Base-by-base conservation (phyloP, 2,113 vertebrate species). In the Callorhinus ursinus region DNA sequence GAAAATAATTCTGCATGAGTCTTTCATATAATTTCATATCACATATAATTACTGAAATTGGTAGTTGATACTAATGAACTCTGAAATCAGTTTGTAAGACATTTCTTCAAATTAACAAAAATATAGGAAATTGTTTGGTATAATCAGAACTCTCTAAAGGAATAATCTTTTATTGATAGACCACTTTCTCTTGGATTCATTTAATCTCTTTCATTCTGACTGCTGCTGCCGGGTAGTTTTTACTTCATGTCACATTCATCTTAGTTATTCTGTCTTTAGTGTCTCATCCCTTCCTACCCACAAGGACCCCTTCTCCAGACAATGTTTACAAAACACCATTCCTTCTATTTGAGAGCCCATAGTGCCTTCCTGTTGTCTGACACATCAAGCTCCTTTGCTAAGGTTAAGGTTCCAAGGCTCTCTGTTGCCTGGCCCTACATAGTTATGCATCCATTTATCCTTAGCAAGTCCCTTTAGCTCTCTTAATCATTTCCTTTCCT, bases 151-250 rank as follows among this genome's bases (percentile, higher is more conserved):
- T 8, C 7, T 7, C 36, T 14, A 36, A 61, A 82, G 9, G 39
- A 92, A 24, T 67, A 86, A 67, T 46, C 46, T 15, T 26, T 85
- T 86, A 51, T 18, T 82, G 72, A 69, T 63, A 67, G 63, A n/a
- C n/a, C 2, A 67, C 0, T 65, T 94, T 84, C 19, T 80, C 36
- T 59, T 39, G 13, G 11, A 67, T n/a, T 74, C 31, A n/a, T 86
- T 88, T 55, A 71, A 3, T 83, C 18, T 26, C 7, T 96, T 94
- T 94, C 21, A 46, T 82, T 97, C 13, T 90, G 31, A 93, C 31
- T 80, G 5, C 33, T 57, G 5, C 28, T 63, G 24, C 26, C 63
- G 51, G 46, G 11, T n/a, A 53, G 12, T n/a, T 65, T 92, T 65
- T 2, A 77, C 42, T 88, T 93, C 39, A 31, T n/a, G 5, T 55